phyloP scores from a whole-genome alignment of 2,888 invertebrate species.

The Bellardia bayeri region DNA sequence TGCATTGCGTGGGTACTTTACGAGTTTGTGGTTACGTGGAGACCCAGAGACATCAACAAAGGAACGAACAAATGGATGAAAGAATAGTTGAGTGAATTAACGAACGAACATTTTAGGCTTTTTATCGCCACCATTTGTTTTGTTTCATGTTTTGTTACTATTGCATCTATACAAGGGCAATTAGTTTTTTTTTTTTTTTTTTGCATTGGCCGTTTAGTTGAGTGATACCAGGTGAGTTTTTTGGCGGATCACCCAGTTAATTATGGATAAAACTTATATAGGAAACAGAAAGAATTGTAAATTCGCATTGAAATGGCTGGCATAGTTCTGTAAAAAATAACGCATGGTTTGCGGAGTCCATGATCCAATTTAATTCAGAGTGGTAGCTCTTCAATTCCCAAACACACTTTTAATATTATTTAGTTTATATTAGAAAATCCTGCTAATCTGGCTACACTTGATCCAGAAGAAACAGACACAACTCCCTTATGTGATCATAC shows the following conservation, averaged over 20 bases:
- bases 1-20: conserved; percentile 71
- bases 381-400: too few relatives aligned
- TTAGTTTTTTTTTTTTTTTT: conserved; percentile 1
- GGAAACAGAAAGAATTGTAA: too few relatives aligned
- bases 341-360: too few relatives aligned
- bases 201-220: not conserved
- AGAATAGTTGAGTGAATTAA: not conserved
- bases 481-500: not conserved
- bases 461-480: not conserved
- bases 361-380: too few relatives aligned
- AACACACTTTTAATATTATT: too few relatives aligned
- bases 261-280: too few relatives aligned
- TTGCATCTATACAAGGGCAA: conserved; percentile 23
- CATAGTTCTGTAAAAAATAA: too few relatives aligned
- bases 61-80: conserved; percentile 1
- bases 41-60: conserved; percentile 1
- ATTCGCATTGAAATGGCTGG: too few relatives aligned
- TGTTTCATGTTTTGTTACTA: conserved; percentile 40
- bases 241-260: not conserved
- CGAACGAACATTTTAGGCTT: conserved; percentile 54
- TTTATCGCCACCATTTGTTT: conserved; percentile 72
- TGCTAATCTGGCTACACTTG: conserved; percentile 38
- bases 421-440: not conserved
- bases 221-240: conserved; percentile 32
- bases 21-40: not conserved